These are phyloP conservation scores for Danaus plexippus DNA, from an alignment of 1,140 invertebrate genomes.

Conservation along the genomic window DNA sequence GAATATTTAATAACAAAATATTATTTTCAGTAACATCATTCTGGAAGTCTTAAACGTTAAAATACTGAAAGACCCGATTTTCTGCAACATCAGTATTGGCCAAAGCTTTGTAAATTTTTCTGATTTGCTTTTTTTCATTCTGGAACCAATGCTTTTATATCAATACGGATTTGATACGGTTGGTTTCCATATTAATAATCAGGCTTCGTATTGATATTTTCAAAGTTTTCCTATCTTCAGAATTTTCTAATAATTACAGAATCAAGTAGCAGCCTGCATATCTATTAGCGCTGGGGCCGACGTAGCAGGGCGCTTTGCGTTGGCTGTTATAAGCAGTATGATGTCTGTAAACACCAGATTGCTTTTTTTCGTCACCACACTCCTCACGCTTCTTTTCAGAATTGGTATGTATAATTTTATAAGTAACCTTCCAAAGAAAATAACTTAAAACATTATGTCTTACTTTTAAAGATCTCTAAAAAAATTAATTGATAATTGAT, in stretches of 20 bases:
- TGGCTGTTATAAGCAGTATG: conserved; percentile 66
- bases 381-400: conserved; percentile 26
- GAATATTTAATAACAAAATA: not conserved
- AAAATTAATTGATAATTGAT: no score
- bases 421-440: not conserved
- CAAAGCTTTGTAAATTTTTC: conserved; percentile 73
- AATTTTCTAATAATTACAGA: conserved; percentile 38
- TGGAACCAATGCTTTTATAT: conserved; percentile 72
- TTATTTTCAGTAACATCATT: conserved; percentile 35
- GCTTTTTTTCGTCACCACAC: conserved; percentile 43
- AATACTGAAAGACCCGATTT: conserved; percentile 72
- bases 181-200: conserved; percentile 16
- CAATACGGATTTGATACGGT: conserved; percentile 66
- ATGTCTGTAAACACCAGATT: conserved; percentile 54
- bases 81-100: conserved; percentile 75
- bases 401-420: conserved; percentile 16
- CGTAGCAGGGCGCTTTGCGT: conserved; percentile 64
- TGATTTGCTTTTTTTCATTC: conserved; percentile 75
- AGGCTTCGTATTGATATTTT: conserved; percentile 3
- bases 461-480: not conserved
- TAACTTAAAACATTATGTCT: conserved; percentile 1
- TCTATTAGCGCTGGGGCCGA: conserved; percentile 72
- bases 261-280: conserved; percentile 68
- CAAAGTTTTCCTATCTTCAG: conserved; percentile 1
- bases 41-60: conserved; percentile 44